Conservation (phyloP, 2,113 vertebrate species). For the Percina caprodes region DNA sequence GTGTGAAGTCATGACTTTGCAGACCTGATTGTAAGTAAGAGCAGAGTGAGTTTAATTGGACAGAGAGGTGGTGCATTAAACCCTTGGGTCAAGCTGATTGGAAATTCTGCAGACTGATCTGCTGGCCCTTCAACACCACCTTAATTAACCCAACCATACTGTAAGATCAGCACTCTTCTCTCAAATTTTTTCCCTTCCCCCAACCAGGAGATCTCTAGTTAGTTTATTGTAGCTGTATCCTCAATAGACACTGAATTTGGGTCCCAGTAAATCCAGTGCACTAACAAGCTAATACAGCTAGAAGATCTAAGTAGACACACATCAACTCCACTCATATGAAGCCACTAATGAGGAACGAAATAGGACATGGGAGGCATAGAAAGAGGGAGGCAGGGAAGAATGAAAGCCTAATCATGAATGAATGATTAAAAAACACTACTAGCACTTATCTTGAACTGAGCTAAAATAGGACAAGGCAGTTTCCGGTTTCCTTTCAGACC, state of each 20-base stretch:
- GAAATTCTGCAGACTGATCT: slow-evolving; percentile 62
- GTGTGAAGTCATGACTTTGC: slow-evolving; percentile 57
- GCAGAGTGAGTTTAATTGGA: slow-evolving; percentile 62
- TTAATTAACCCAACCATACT: slow-evolving; percentile 60
- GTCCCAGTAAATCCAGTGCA: slow-evolving; percentile 17
- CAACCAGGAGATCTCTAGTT: slow-evolving; percentile 21
- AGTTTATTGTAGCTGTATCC: slow-evolving; percentile 11
- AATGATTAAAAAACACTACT: slow-evolving; percentile 59
- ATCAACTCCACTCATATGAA: slow-evolving; percentile 42
- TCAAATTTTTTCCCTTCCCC: not conserved
- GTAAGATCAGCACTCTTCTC: slow-evolving; percentile 52
- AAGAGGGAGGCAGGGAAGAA: slow-evolving; percentile 21
- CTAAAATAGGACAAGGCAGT: slow-evolving; percentile 40
- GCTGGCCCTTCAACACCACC: slow-evolving; percentile 21
- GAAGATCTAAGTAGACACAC: slow-evolving; percentile 42
- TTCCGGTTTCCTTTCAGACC: slow-evolving; percentile 42
- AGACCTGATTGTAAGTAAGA: slow-evolving; percentile 50
- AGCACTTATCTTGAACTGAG: slow-evolving; percentile 31
- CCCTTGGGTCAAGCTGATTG: slow-evolving; percentile 49
- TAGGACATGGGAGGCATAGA: slow-evolving; percentile 22
- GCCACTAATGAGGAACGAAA: slow-evolving; percentile 51
- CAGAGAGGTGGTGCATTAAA: slow-evolving; percentile 56
- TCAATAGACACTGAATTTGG: slow-evolving; percentile 17
- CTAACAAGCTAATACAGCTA: slow-evolving; percentile 25
- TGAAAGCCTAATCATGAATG: slow-evolving; percentile 47